Evolutionary conservation across 2,888 invertebrate species (phyloP).

Genomic region (Hoplodrina ambigua): DNA sequence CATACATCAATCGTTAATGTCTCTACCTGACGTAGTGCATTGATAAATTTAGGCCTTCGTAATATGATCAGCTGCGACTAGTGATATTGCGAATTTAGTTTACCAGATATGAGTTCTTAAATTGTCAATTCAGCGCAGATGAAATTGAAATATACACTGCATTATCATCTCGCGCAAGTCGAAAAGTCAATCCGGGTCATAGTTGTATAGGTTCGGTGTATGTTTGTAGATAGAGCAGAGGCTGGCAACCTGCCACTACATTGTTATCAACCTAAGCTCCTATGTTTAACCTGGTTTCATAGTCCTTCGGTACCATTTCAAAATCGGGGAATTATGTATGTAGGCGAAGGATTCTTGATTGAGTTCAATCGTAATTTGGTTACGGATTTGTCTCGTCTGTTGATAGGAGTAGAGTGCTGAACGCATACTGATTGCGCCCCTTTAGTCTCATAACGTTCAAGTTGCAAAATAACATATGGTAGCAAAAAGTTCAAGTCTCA

Average conservation of each 20-base stretch:
- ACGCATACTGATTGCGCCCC: conserved; percentile 36
- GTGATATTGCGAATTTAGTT: not conserved
- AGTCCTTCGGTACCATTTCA: conserved; percentile 40
- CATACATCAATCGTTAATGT: not conserved
- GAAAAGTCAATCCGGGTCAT: conserved; percentile 44
- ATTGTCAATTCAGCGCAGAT: not conserved
- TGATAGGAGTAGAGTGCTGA: conserved; percentile 11
- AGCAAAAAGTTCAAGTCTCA: too few species aligned
- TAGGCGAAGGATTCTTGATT: conserved; percentile 42
- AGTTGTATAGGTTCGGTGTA: conserved; percentile 31
- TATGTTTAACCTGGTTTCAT: conserved; percentile 49
- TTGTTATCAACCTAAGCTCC: conserved; percentile 54
- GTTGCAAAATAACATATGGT: too few species aligned
- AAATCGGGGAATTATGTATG: conserved; percentile 10
- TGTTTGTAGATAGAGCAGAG: conserved; percentile 35
- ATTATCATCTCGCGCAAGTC: conserved; percentile 23
- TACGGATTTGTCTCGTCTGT: conserved; percentile 28
- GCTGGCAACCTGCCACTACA: conserved; percentile 49
- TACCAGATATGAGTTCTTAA: not conserved
- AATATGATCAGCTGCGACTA: not conserved
- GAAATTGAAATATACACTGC: conserved; percentile 24
- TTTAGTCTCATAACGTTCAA: too few species aligned
- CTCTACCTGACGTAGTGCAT: not conserved
- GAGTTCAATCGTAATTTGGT: conserved; percentile 42
- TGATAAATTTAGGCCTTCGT: not conserved